phyloP scores from a whole-genome alignment of 2,113 vertebrate species.

The Pholis gunnellus region DNA sequence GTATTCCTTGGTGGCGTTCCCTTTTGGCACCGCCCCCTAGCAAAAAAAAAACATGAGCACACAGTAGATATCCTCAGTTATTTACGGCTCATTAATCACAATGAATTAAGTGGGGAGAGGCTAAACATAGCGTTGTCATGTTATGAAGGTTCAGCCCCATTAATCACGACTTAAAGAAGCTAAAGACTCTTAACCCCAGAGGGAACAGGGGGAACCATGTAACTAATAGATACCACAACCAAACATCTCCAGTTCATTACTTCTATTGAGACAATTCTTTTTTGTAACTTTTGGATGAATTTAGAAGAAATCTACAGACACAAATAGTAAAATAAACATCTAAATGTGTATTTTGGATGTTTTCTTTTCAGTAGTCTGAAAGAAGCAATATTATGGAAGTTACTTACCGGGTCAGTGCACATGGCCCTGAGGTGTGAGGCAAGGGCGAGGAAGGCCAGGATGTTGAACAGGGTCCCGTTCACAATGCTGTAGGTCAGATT shows the following conservation, averaged over 20 bases:
- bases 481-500: conserved; percentile 93
- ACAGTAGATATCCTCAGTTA: not conserved
- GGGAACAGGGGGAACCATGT: no score
- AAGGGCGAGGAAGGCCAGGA: conserved; percentile 94
- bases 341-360: not conserved
- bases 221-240: no score
- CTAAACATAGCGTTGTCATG: not conserved
- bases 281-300: no score
- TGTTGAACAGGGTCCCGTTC: conserved; percentile 95
- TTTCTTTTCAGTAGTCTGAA: not conserved
- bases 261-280: no score
- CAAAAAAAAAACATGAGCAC: conserved; percentile 45
- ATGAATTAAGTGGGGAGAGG: not conserved
- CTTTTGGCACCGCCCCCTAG: conserved; percentile 97
- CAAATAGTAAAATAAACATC: not conserved
- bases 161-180: not conserved
- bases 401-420: conserved; percentile 98
- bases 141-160: not conserved
- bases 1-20: conserved; percentile 98
- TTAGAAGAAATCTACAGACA: no score
- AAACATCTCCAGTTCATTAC: no score
- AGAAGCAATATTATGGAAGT: no score
- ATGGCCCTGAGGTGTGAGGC: conserved; percentile 97
- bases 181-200: not conserved
- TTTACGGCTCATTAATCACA: not conserved